Percentiles rank a stretch among this genome's conserved stretches.
Conservation (phyloP, 2,888 invertebrate species). For the Ctenicera cuprea region DNA sequence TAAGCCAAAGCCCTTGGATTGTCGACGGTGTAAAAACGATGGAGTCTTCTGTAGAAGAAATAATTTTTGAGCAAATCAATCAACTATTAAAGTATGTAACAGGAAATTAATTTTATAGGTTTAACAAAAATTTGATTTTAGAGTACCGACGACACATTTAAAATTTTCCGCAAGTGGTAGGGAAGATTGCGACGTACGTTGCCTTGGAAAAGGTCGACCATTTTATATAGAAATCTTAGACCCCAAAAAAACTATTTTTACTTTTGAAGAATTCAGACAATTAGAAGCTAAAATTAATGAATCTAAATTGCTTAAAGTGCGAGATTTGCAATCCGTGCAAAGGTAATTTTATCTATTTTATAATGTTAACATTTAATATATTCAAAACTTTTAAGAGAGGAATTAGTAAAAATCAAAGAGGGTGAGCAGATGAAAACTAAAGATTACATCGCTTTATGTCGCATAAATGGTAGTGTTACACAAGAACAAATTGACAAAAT, state of each 20-base stretch:
- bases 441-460: constrained; percentile 88
- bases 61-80: constrained; percentile 83
- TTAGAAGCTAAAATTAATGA: constrained; percentile 79
- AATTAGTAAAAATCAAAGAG: constrained; percentile 82
- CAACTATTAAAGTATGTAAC: constrained; percentile 75
- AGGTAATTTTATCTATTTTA: constrained; percentile 69
- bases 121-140: constrained; percentile 67
- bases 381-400: constrained; percentile 58
- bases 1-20: constrained; percentile 97
- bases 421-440: constrained; percentile 94
- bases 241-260: constrained; percentile 76
- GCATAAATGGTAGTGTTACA: constrained; percentile 70
- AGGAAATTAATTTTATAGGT: neutral
- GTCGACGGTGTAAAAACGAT: constrained; percentile 86
- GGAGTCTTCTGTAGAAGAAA: constrained; percentile 93
- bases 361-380: constrained; percentile 23
- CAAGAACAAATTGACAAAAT: constrained; percentile 74
- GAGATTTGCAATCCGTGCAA: constrained; percentile 80
- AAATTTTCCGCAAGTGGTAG: constrained; percentile 94
- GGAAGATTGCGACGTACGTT: constrained; percentile 98
- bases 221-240: constrained; percentile 92
- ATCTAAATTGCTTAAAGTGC: constrained; percentile 75
- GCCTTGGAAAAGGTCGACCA: constrained; percentile 93
- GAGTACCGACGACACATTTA: constrained; percentile 60
- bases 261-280: constrained; percentile 72